phyloP scores from a whole-genome alignment of 2,888 invertebrate genomes.

The Xestia rhomboidea region DNA sequence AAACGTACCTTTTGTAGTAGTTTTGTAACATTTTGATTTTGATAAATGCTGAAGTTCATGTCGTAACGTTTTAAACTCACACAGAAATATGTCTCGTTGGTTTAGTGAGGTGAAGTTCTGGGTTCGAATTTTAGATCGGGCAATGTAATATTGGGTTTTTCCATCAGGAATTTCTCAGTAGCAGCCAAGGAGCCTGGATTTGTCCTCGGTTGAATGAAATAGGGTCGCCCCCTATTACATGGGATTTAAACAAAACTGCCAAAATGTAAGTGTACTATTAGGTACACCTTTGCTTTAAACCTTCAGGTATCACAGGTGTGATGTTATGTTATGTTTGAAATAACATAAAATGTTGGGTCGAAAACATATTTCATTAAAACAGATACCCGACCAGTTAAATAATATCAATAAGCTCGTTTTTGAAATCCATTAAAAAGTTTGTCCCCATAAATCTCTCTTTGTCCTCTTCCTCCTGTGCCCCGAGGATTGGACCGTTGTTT shows the following conservation, averaged over 20 bases:
- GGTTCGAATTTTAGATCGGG: neutral
- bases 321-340: neutral
- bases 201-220: neutral
- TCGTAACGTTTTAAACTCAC: neutral
- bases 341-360: neutral
- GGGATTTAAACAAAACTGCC: neutral
- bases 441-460: slow-evolving; percentile 41
- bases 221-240: neutral
- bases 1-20: neutral
- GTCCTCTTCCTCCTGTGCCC: neutral
- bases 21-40: too few species aligned
- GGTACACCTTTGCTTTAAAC: neutral
- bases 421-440: slow-evolving; percentile 51
- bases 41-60: too few species aligned
- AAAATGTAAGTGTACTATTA: neutral
- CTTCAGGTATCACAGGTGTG: neutral
- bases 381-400: neutral
- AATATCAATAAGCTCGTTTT: slow-evolving; percentile 12
- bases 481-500: slow-evolving; percentile 23
- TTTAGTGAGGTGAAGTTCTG: neutral
- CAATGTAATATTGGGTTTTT: neutral
- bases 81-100: neutral
- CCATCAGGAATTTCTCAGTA: neutral
- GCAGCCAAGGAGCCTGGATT: neutral
- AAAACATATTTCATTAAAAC: slow-evolving; percentile 5